These are phyloP conservation scores for Pocota personata DNA, from an alignment of 2,888 invertebrate genomes.

Conservation along the genomic window DNA sequence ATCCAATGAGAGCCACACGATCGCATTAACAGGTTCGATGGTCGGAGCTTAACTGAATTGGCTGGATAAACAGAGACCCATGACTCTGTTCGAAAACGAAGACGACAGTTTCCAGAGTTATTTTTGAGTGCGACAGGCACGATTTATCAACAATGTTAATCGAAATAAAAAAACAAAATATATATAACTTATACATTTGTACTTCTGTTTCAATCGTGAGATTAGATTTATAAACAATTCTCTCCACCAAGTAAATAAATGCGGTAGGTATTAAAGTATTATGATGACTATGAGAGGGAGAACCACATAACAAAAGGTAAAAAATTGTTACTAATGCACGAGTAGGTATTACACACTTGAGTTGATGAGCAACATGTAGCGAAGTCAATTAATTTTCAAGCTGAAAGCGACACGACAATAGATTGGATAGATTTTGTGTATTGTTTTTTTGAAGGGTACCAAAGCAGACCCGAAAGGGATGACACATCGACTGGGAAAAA, in stretches of 20 bases:
- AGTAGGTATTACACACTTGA: background rate
- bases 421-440: background rate
- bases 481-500: background rate
- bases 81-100: conserved; percentile 7
- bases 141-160: conserved; percentile 11
- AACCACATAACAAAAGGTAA: background rate
- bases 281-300: background rate
- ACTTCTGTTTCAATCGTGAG: conserved; percentile 7
- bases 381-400: background rate
- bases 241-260: background rate
- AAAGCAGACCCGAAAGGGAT: background rate
- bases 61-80: conserved; percentile 46
- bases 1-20: conserved; percentile 66
- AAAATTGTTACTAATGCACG: background rate
- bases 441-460: background rate
- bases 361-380: background rate
- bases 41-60: conserved; percentile 78
- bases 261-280: background rate
- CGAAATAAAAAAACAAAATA: conserved; percentile 3
- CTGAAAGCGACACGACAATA: background rate
- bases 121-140: conserved; percentile 14
- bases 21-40: conserved; percentile 78
- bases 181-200: background rate
- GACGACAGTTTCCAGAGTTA: background rate
- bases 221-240: conserved; percentile 30